These are phyloP conservation scores for Chironomus tepperi DNA, from an alignment of 1,140 invertebrate species.

Conservation along the genomic window DNA sequence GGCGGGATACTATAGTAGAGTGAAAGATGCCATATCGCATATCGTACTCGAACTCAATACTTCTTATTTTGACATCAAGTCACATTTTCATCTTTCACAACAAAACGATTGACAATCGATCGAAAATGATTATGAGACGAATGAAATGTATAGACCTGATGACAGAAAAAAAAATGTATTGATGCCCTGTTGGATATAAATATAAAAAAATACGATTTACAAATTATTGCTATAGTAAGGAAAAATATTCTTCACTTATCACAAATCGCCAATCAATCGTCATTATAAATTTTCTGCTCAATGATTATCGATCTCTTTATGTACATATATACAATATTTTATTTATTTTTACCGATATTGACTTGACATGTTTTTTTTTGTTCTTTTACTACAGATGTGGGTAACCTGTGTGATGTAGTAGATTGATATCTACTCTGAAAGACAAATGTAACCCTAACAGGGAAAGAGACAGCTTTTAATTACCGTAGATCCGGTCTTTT, in stretches of 20 bases:
- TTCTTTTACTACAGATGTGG: too few relatives aligned
- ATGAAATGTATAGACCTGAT: slow-evolving; percentile 2
- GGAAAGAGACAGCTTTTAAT: too few relatives aligned
- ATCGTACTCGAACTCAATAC: neutral
- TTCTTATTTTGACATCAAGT: neutral
- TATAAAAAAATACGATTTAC: neutral
- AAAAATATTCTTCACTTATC: slow-evolving; percentile 7
- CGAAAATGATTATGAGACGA: slow-evolving; percentile 1
- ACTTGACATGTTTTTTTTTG: neutral
- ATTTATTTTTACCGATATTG: neutral
- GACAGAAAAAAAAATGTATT: neutral
- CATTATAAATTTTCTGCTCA: slow-evolving; percentile 14
- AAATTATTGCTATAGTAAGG: slow-evolving; percentile 10
- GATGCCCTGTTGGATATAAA: neutral
- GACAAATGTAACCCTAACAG: too few relatives aligned
- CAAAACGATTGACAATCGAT: neutral
- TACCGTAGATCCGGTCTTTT: too few relatives aligned
- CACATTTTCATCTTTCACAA: neutral
- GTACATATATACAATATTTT: too few relatives aligned
- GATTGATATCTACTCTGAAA: too few relatives aligned
- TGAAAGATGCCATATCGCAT: slow-evolving; percentile 6
- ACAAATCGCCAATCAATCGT: neutral
- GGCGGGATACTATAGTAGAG: neutral
- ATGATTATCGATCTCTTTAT: slow-evolving; percentile 9
- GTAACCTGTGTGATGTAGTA: too few relatives aligned